These are phyloP conservation scores for Syngnathoides biaculeatus DNA, from an alignment of 2,113 vertebrate genomes.

Conservation along the genomic window DNA sequence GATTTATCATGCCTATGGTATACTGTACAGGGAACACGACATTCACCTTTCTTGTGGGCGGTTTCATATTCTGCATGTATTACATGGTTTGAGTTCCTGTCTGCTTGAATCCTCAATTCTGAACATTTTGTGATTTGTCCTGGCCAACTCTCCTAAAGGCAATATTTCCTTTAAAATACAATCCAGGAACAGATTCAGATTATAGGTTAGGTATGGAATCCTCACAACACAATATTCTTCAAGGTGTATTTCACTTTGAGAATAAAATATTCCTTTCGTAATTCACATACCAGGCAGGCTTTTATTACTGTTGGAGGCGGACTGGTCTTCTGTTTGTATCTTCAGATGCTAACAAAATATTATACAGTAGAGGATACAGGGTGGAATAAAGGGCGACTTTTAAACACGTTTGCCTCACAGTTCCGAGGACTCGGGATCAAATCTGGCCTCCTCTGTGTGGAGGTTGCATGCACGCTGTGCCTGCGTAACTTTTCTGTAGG, in stretches of 20 bases:
- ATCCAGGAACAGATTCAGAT: neutral
- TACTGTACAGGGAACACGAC: constrained; percentile 54
- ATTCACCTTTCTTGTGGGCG: constrained; percentile 55
- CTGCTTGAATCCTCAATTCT: constrained; percentile 27
- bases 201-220: constrained; percentile 2
- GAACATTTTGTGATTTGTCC: constrained; percentile 43
- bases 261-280: neutral
- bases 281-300: neutral
- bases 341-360: no score
- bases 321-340: neutral
- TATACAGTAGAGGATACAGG: no score
- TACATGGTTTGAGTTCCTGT: constrained; percentile 22
- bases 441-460: no score
- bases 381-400: no score
- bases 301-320: neutral
- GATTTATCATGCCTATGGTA: constrained; percentile 68
- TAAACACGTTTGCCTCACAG: no score
- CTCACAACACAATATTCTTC: constrained; percentile 9
- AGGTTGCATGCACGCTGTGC: no score
- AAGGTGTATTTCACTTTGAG: neutral
- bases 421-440: no score
- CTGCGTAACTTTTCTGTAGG: no score
- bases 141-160: constrained; percentile 32
- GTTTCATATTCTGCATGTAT: constrained; percentile 57
- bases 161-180: constrained; percentile 31